These are phyloP conservation scores for Graphium colonna DNA, from an alignment of 2,888 invertebrate species.

Conservation along the genomic window DNA sequence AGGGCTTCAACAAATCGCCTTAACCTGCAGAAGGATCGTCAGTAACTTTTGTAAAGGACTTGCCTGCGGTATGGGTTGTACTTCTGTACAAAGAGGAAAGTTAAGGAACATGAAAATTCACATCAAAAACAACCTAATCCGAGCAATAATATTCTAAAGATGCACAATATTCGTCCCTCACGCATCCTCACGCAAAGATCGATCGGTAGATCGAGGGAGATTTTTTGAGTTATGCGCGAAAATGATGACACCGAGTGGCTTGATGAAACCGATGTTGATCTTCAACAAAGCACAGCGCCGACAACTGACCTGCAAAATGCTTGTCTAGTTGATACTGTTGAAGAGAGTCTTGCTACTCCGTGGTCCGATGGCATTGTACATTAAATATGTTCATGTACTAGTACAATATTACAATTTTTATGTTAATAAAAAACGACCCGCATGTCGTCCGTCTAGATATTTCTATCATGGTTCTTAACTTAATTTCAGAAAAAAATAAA, in stretches of 20 bases:
- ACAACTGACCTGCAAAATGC: slow-evolving; percentile 28
- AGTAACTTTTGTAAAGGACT: too few species aligned
- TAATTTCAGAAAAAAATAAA: slow-evolving; percentile 5
- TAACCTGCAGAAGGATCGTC: too few species aligned
- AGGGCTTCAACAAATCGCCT: too few species aligned
- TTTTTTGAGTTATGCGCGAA: slow-evolving; percentile 26
- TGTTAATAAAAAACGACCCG: not conserved
- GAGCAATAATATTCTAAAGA: slow-evolving; percentile 14
- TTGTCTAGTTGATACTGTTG: slow-evolving; percentile 30
- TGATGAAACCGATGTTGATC: slow-evolving; percentile 26
- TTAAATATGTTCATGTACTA: slow-evolving; percentile 22
- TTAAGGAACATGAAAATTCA: slow-evolving; percentile 24
- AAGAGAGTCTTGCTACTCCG: slow-evolving; percentile 28
- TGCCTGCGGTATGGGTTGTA: not conserved
- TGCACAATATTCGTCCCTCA: slow-evolving; percentile 22
- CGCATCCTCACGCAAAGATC: slow-evolving; percentile 23
- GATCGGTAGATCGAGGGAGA: slow-evolving; percentile 23
- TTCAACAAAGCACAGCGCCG: slow-evolving; percentile 27
- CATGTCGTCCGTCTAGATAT: not conserved
- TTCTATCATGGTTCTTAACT: slow-evolving; percentile 7
- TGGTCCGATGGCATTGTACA: slow-evolving; percentile 25
- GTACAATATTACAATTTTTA: slow-evolving; percentile 11
- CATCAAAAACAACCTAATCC: slow-evolving; percentile 23
- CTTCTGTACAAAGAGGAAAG: slow-evolving; percentile 24
- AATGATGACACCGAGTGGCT: slow-evolving; percentile 27